Conservation (phyloP, 2,113 vertebrate genomes). For the Ranitomeya variabilis region DNA sequence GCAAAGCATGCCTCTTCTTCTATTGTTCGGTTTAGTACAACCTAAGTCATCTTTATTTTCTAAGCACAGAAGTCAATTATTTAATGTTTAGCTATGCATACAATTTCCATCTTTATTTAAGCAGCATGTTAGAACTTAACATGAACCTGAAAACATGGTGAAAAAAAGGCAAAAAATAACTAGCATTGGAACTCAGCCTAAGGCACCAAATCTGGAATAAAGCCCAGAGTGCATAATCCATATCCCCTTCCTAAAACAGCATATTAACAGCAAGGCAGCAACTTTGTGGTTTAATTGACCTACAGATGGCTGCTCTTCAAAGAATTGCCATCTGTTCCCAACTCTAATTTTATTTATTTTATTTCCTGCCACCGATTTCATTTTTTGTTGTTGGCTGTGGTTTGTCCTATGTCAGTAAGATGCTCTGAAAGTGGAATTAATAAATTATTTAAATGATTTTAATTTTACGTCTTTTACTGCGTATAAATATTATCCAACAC, state of each 20-base stretch:
- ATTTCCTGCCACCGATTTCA: constrained; percentile 1
- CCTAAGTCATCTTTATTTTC: not conserved
- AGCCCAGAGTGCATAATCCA: constrained; percentile 25
- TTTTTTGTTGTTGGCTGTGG: not conserved
- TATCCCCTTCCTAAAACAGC: constrained; percentile 32
- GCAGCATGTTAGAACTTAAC: not conserved
- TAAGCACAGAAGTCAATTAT: not conserved
- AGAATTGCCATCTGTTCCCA: constrained; percentile 43
- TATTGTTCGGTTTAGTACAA: not conserved
- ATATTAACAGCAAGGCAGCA: constrained; percentile 51
- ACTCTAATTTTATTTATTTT: not conserved
- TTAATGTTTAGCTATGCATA: not conserved
- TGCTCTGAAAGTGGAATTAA: not conserved
- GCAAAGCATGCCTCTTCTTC: no score
- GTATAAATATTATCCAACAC: not conserved
- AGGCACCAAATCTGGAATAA: constrained; percentile 13
- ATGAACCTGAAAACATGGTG: not conserved
- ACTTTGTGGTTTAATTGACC: constrained; percentile 52
- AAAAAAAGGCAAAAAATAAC: constrained; percentile 2
- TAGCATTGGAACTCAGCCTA: constrained; percentile 12
- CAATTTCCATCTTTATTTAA: not conserved
- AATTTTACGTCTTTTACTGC: not conserved
- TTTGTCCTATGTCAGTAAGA: not conserved
- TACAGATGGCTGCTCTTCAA: constrained; percentile 33
- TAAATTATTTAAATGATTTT: not conserved